phyloP scores from a whole-genome alignment of 2,888 invertebrate genomes.

The Galeruca laticollis region DNA sequence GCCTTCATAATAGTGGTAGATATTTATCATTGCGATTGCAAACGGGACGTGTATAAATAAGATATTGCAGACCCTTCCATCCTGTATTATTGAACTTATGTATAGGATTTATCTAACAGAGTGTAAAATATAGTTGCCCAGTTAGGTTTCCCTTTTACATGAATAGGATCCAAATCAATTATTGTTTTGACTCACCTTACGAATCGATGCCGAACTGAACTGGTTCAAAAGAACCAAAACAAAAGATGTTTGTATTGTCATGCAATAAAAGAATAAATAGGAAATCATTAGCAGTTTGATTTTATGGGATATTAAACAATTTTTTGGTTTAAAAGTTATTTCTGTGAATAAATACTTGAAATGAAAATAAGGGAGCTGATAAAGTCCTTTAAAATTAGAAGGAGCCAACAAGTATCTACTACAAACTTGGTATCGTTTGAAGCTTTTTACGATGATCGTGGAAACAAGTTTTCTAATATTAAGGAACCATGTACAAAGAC shows the following conservation, averaged over 20 bases:
- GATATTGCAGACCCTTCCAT: not conserved
- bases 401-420: slow-evolving; percentile 56
- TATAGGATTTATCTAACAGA: not conserved
- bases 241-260: not conserved
- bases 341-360: slow-evolving; percentile 1
- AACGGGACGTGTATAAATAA: not conserved
- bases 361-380: slow-evolving; percentile 60
- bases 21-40: not conserved
- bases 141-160: not conserved
- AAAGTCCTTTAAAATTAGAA: slow-evolving; percentile 57
- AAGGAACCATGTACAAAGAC: slow-evolving; percentile 70
- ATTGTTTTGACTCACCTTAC: not conserved
- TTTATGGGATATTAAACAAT: not conserved
- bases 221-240: not conserved
- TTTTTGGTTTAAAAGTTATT: not conserved
- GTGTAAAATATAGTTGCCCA: not conserved
- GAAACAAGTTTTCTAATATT: slow-evolving; percentile 64
- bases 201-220: not conserved
- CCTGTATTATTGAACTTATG: not conserved
- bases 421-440: slow-evolving; percentile 70
- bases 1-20: not conserved
- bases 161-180: not conserved
- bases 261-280: slow-evolving; percentile 50
- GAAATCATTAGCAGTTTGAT: slow-evolving; percentile 8
- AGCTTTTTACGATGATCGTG: slow-evolving; percentile 72